Conservation (phyloP, 2,888 invertebrate genomes). For the Tachina fera region DNA sequence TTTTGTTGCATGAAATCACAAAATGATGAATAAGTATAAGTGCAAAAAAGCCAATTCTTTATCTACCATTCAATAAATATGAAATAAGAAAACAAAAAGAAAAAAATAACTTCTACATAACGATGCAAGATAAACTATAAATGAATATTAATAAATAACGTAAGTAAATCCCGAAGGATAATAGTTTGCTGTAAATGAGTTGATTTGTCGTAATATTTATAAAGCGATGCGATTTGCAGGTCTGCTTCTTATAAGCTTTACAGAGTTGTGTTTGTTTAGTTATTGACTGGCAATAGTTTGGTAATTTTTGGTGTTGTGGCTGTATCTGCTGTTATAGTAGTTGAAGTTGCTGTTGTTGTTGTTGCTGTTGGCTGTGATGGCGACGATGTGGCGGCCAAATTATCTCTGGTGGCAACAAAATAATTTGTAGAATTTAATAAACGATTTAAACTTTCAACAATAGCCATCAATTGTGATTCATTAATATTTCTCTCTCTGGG, state of each 20-base stretch:
- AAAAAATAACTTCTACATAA: conserved; percentile 32
- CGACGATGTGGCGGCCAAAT: conserved; percentile 74
- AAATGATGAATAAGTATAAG: conserved; percentile 49
- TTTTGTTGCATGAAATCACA: conserved; percentile 47
- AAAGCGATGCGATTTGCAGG: conserved; percentile 17
- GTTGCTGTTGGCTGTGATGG: conserved; percentile 70
- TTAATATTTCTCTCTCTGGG: conserved; percentile 75
- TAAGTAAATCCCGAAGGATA: conserved; percentile 17
- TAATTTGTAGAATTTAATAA: conserved; percentile 83
- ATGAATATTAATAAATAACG: conserved; percentile 26
- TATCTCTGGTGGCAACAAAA: conserved; percentile 83
- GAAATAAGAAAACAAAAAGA: conserved; percentile 4
- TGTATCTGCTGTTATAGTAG: conserved; percentile 73
- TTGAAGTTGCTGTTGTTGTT: conserved; percentile 70
- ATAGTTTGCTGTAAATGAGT: conserved; percentile 23
- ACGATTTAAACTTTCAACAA: conserved; percentile 81
- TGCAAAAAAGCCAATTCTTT: conserved; percentile 47
- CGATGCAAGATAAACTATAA: conserved; percentile 32
- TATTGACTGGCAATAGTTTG: conserved; percentile 78
- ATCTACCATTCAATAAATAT: conserved; percentile 49
- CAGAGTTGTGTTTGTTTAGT: conserved; percentile 71
- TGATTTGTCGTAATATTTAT: conserved; percentile 7
- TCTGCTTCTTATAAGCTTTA: conserved; percentile 28
- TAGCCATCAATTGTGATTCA: conserved; percentile 79
- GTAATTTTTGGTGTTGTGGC: conserved; percentile 76